Percentiles rank a stretch among this genome's conserved stretches.
These are phyloP conservation scores for Ascaphus truei DNA, from an alignment of 2,113 vertebrate genomes.

Conservation along the genomic window DNA sequence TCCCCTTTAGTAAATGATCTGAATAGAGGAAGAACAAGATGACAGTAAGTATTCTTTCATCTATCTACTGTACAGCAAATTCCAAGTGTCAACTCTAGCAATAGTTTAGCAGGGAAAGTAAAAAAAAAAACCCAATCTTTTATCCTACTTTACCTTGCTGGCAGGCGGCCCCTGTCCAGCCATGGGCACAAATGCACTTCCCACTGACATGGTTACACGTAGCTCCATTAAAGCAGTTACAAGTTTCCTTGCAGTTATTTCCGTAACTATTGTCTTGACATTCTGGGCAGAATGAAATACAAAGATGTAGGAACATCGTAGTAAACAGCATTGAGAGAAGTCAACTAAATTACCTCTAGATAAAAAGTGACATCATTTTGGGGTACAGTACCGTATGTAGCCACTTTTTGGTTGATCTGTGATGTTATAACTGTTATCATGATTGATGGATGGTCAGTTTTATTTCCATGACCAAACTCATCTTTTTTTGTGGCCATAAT, in stretches of 20 bases:
- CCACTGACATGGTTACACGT: slow-evolving; percentile 73
- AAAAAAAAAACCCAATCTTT: not conserved
- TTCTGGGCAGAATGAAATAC: slow-evolving; percentile 46
- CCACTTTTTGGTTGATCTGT: too few relatives aligned
- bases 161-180: slow-evolving; percentile 81
- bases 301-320: too few relatives aligned
- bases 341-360: too few relatives aligned
- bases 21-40: not conserved
- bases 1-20: not conserved
- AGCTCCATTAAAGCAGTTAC: slow-evolving; percentile 71
- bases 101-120: not conserved
- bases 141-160: slow-evolving; percentile 61
- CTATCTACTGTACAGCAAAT: not conserved
- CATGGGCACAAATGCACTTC: slow-evolving; percentile 69
- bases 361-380: too few relatives aligned
- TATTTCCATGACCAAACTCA: too few relatives aligned
- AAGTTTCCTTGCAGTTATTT: slow-evolving; percentile 74
- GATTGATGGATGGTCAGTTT: too few relatives aligned
- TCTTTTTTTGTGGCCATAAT: too few relatives aligned
- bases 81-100: not conserved
- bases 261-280: slow-evolving; percentile 74
- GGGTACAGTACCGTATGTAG: too few relatives aligned
- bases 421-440: too few relatives aligned
- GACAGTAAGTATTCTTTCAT: not conserved
- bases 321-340: too few relatives aligned